A percentile compares a stretch with the other conserved stretches of the same genome.
phyloP scores from a whole-genome alignment of 2,113 vertebrate genomes.

The Theristicus caerulescens region DNA sequence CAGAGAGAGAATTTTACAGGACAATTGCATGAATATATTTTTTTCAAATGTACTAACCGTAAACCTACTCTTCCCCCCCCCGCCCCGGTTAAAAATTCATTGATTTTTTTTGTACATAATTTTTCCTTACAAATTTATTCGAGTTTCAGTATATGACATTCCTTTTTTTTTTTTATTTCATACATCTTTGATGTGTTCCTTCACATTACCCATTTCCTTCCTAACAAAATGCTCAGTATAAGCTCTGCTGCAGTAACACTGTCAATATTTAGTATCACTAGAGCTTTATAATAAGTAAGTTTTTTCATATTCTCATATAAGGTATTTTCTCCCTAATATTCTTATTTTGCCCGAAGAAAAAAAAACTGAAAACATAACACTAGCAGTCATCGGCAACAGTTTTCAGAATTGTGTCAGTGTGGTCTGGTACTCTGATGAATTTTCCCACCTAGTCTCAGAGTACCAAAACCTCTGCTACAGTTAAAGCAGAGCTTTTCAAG shows the following conservation, averaged over 20 bases:
- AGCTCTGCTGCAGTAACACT: not conserved
- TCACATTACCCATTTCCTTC: not conserved
- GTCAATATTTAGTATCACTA: not conserved
- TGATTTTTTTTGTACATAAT: not conserved
- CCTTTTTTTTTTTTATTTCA: not conserved
- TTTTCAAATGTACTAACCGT: not conserved
- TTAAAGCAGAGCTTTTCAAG: not conserved
- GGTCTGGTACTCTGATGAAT: not conserved
- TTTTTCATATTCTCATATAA: not conserved
- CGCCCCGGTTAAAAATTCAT: too few relatives aligned
- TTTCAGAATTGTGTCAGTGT: not conserved
- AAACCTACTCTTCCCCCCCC: fast-evolving
- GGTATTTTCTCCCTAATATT: not conserved
- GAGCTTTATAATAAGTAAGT: not conserved
- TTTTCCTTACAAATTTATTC: not conserved
- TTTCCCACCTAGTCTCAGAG: not conserved
- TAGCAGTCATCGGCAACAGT: not conserved
- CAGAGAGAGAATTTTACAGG: not conserved
- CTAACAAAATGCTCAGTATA: not conserved
- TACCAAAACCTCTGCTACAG: not conserved
- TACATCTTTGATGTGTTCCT: not conserved
- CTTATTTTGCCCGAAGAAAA: not conserved
- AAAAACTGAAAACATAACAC: not conserved
- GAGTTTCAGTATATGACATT: not conserved
- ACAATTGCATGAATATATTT: not conserved